A percentile compares a stretch with the other conserved stretches of the same genome.
Evolutionary conservation across 2,113 vertebrate genomes (phyloP).

Genomic region (Lepus americanus): DNA sequence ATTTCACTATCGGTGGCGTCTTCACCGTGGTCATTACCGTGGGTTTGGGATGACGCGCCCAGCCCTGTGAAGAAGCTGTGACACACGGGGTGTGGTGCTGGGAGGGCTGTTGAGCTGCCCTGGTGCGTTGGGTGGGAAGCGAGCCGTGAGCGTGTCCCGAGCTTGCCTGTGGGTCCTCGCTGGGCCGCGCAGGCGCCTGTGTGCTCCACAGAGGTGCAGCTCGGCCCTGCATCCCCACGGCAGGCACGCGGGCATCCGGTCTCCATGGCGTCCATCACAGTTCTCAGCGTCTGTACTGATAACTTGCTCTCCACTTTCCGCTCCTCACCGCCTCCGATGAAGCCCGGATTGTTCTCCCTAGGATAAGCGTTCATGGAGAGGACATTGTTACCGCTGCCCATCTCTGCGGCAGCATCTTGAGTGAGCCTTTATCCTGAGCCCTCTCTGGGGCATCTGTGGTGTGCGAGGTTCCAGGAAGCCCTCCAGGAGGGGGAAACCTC

Average conservation of each 20-base stretch:
- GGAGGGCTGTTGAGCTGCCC: neutral
- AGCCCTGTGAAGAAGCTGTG: neutral
- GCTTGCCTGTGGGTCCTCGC: neutral
- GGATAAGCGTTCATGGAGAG: neutral
- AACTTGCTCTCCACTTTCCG: too few species aligned
- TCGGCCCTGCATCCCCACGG: neutral
- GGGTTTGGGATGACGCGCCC: rapidly evolving
- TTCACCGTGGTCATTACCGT: too few species aligned
- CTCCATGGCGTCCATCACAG: neutral
- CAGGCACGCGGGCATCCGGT: rapidly evolving
- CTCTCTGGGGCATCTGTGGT: neutral
- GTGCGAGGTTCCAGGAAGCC: neutral
- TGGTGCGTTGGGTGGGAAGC: neutral
- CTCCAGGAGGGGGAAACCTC: neutral
- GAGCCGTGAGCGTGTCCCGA: rapidly evolving
- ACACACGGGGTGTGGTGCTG: rapidly evolving
- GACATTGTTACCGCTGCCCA: neutral
- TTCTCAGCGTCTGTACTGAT: neutral
- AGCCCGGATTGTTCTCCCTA: neutral
- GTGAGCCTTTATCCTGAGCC: neutral
- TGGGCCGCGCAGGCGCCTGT: rapidly evolving
- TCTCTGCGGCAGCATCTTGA: neutral
- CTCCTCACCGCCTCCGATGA: too few species aligned
- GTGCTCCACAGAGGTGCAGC: rapidly evolving
- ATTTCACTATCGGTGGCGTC: rapidly evolving